phyloP scores from a whole-genome alignment of 2,888 invertebrate genomes.

The Keiferia lycopersicella region DNA sequence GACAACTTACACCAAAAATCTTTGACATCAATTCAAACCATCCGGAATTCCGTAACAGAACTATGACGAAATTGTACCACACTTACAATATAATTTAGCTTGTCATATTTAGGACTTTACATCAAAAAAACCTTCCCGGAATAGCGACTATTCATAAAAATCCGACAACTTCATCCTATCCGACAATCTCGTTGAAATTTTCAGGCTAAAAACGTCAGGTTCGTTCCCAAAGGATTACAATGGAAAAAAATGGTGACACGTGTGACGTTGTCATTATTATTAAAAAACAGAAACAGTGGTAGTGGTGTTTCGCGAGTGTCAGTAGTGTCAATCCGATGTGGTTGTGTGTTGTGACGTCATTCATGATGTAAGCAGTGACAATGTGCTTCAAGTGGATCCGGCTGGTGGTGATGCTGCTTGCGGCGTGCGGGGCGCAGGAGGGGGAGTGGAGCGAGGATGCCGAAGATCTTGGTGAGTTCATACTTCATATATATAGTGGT shows the following conservation, averaged over 20 bases:
- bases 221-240: slow-evolving; percentile 26
- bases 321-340: slow-evolving; percentile 29
- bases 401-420: slow-evolving; percentile 68
- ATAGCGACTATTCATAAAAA: slow-evolving; percentile 12
- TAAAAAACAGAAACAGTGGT: slow-evolving; percentile 28
- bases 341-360: slow-evolving; percentile 42
- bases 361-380: slow-evolving; percentile 53
- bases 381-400: slow-evolving; percentile 74
- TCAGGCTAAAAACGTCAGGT: slow-evolving; percentile 27
- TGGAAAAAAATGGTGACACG: slow-evolving; percentile 31
- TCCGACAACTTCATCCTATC: slow-evolving; percentile 16
- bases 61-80: too few relatives aligned
- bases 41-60: too few relatives aligned
- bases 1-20: too few relatives aligned
- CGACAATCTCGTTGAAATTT: slow-evolving; percentile 21
- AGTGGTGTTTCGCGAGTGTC: slow-evolving; percentile 18
- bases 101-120: neutral
- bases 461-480: slow-evolving; percentile 68
- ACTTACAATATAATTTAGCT: too few relatives aligned
- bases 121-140: slow-evolving; percentile 12
- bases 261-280: slow-evolving; percentile 32
- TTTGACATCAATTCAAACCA: too few relatives aligned
- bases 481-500: neutral
- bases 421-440: slow-evolving; percentile 74
- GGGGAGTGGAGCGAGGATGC: slow-evolving; percentile 78